A percentile compares a stretch with the other conserved stretches of the same genome.
Conservation (phyloP, 2,888 invertebrate species). For the Pogonocherus hispidulus region DNA sequence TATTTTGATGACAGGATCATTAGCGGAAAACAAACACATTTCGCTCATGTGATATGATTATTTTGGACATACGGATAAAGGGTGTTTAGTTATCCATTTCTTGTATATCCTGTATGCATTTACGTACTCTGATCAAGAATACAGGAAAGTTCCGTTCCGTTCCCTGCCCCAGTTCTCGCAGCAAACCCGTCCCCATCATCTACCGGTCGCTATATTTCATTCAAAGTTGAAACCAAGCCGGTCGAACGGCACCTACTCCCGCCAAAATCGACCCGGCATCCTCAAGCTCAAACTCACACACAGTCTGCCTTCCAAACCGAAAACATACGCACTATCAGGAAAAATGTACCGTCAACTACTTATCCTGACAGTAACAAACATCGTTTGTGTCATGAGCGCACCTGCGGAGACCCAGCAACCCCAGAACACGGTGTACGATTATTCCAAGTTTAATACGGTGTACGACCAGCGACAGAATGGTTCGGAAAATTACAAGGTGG, state of each 20-base stretch:
- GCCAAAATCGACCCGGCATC: constrained; percentile 9
- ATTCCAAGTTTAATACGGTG: constrained; percentile 56
- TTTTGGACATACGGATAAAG: no score
- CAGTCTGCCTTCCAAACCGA: constrained; percentile 22
- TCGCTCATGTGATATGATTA: no score
- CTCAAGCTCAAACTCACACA: constrained; percentile 19
- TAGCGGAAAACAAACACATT: no score
- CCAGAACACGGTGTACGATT: constrained; percentile 38
- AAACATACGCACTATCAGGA: constrained; percentile 8
- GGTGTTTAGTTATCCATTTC: no score
- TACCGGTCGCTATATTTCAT: background rate
- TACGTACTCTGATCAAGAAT: no score
- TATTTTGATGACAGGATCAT: no score
- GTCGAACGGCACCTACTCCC: constrained; percentile 18
- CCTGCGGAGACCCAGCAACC: constrained; percentile 4
- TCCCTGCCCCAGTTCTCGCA: background rate
- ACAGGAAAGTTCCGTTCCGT: no score
- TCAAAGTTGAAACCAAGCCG: background rate
- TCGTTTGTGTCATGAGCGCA: background rate
- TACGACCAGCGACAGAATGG: constrained; percentile 85
- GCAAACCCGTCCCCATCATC: background rate
- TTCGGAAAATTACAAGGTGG: constrained; percentile 79
- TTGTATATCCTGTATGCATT: no score
- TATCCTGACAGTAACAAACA: background rate
- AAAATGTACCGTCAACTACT: background rate